Percentiles rank a stretch among this genome's conserved stretches.
Conservation (phyloP, 1,140 invertebrate species). For the Oncopodura yosiiana region DNA sequence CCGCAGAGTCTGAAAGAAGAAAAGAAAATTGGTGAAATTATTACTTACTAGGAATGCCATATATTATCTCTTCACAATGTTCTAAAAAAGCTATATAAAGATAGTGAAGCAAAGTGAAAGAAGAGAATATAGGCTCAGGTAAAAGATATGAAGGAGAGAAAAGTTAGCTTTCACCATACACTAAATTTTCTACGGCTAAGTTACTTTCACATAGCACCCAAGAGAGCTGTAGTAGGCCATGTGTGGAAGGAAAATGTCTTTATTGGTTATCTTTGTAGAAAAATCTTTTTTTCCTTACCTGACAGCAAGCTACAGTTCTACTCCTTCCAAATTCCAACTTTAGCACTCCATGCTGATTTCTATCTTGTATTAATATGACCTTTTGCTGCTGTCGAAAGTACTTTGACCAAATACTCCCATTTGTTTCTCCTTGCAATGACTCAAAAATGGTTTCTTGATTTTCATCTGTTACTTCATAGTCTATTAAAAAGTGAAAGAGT, state of each 20-base stretch:
- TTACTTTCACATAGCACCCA: no score
- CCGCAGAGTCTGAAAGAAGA: constrained; percentile 7
- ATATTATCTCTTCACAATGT: no score
- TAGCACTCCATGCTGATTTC: constrained; percentile 17
- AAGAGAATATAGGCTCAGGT: no score
- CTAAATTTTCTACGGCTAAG: no score
- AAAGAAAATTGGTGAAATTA: background rate
- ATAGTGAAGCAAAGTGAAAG: no score
- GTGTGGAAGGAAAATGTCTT: no score
- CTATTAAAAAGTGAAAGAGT: no score
- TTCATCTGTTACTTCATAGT: constrained; percentile 17
- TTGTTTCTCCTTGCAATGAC: constrained; percentile 16
- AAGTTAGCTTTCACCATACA: no score
- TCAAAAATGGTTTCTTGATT: constrained; percentile 17
- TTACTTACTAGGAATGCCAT: background rate
- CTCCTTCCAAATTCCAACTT: constrained; percentile 23
- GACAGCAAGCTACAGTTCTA: constrained; percentile 19
- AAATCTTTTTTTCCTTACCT: constrained; percentile 6
- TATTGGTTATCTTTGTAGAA: background rate
- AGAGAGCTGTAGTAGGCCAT: no score
- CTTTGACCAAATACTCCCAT: constrained; percentile 20
- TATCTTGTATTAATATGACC: constrained; percentile 20
- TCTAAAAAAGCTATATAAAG: no score
- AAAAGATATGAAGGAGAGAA: no score
- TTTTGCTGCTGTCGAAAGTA: constrained; percentile 21